Conservation (phyloP, 2,888 invertebrate genomes). For the Oxytorus armatus region DNA sequence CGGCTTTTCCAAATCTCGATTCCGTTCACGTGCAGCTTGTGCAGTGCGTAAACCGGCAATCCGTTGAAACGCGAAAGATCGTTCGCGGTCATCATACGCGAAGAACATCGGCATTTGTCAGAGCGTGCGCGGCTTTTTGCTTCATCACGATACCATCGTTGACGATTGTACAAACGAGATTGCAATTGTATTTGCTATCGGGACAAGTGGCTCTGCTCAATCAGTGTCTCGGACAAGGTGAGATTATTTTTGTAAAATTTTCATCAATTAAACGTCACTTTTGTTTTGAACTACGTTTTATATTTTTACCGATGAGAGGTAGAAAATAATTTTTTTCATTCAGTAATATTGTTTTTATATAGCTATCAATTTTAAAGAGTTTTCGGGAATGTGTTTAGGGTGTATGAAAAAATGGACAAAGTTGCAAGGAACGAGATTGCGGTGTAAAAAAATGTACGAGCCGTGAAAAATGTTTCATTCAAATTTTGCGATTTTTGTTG, state of each 20-base stretch:
- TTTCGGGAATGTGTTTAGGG: too few relatives aligned
- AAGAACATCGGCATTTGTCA: constrained; percentile 93
- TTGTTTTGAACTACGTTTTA: too few relatives aligned
- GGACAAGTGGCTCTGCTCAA: constrained; percentile 96
- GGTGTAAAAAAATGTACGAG: too few relatives aligned
- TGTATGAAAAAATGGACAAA: too few relatives aligned
- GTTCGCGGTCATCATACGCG: constrained; percentile 91
- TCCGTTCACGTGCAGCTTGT: constrained; percentile 93
- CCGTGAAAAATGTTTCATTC: too few relatives aligned
- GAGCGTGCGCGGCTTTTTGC: constrained; percentile 97
- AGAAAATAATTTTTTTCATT: too few relatives aligned
- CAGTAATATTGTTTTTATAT: too few relatives aligned
- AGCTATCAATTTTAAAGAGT: too few relatives aligned
- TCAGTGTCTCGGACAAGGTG: constrained; percentile 96
- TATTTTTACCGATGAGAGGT: too few relatives aligned
- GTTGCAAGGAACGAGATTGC: too few relatives aligned
- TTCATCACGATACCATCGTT: constrained; percentile 99
- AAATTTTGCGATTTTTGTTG: too few relatives aligned
- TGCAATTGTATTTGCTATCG: constrained; percentile 94
- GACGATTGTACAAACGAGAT: constrained; percentile 90
- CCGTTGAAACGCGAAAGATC: constrained; percentile 89
- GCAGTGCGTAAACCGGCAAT: constrained; percentile 93
- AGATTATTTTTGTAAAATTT: constrained; percentile 27
- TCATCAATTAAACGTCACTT: too few relatives aligned
- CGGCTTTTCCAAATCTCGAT: constrained; percentile 96